Base-by-base conservation (phyloP, 2,113 vertebrate genomes). In the Takifugu bimaculatus region DNA sequence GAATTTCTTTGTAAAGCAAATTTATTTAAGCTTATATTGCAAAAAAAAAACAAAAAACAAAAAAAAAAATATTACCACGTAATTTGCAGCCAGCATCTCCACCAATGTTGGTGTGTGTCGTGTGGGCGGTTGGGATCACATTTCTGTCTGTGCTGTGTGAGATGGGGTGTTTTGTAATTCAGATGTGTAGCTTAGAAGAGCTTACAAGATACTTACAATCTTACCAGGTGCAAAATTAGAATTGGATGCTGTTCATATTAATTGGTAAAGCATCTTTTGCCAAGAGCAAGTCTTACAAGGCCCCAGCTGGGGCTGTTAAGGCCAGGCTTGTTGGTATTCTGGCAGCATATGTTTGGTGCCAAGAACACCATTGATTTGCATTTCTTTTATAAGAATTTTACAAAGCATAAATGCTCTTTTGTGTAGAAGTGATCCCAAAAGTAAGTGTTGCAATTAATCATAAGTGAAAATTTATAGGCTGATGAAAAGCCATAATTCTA, bases 401-500 rank as follows among this genome's bases (percentile, higher is more conserved):
- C 88, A 92, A 92, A 91, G 90, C 87, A 89, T 80, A 90, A 90
- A 90, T 89, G 88, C 86, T 89, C 90, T 90, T 90, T 92, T 91
- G 90, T 92, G 86, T 79, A 86, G 85, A 91, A 91, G 90, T 90
- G 90, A 91, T 90, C 88, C 90, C 84, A 84, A 89, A 91, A 91
- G 90, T 91, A 90, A 92, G 90, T 87, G 90, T 92, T 92, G 91
- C 90, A 92, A 92, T 92, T 92, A 92, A 92, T 92, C 90, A 91
- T 88, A 89, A 92, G 88, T 90, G 91, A 92, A 48, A 92, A 92
- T 92, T 91, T 91, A 92, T 92, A 87, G 89, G 90, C 88, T 88
- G 89, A 91, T 92, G 90, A 92, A 92, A 92, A 92, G 90, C 87
- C 86, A 87, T 91, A 92, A 92, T 92, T 92, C 90, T 90, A 90